Evolutionary conservation across 2,113 vertebrate genomes (phyloP).

Genomic region (Thamnaconus septentrionalis): DNA sequence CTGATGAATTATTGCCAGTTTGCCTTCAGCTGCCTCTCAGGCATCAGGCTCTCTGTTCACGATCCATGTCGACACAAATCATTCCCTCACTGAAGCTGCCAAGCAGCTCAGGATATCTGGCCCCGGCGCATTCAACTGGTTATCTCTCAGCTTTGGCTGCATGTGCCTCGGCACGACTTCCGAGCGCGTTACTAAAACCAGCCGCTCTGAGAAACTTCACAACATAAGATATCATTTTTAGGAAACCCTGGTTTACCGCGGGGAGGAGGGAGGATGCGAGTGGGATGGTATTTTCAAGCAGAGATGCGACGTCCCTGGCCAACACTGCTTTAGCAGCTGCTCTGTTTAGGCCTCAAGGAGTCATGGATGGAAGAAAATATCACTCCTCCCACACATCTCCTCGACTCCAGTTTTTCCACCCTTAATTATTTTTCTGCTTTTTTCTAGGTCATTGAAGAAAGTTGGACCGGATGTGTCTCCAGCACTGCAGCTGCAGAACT

Average conservation of each 20-base stretch:
- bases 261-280: too few relatives aligned
- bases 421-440: not conserved
- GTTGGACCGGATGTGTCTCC: not conserved
- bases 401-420: not conserved
- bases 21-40: conserved; percentile 24
- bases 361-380: not conserved
- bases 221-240: not conserved
- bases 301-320: not conserved
- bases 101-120: conserved; percentile 19
- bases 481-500: not conserved
- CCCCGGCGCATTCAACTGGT: not conserved
- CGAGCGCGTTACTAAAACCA: not conserved
- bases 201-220: not conserved
- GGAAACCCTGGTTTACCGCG: not conserved
- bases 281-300: too few relatives aligned
- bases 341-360: conserved; percentile 2
- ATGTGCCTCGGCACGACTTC: conserved; percentile 1
- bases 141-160: conserved; percentile 19
- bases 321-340: conserved; percentile 6
- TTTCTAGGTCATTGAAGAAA: not conserved
- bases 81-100: not conserved
- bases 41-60: conserved; percentile 22
- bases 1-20: conserved; percentile 30
- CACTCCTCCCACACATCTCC: conserved; percentile 4
- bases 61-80: conserved; percentile 16